phyloP scores from a whole-genome alignment of 2,797 vertebrate species.

The Platalea minor region DNA sequence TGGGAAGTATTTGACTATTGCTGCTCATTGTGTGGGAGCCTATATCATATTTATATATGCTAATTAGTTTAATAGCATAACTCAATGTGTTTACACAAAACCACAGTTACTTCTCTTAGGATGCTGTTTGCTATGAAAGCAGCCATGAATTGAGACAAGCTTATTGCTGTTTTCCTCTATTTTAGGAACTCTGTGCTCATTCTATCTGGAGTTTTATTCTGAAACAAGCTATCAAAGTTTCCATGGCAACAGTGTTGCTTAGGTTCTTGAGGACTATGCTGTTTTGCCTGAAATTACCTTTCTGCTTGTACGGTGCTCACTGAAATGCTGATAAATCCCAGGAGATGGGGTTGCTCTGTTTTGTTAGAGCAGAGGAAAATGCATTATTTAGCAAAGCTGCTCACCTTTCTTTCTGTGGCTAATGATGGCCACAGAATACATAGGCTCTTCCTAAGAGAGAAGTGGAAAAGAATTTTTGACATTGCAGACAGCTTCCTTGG shows the following conservation, averaged over 20 bases:
- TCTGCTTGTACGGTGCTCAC: not conserved
- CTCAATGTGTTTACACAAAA: not conserved
- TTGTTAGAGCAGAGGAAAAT: not conserved
- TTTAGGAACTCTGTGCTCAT: not conserved
- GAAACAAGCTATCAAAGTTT: not conserved
- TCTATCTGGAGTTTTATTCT: not conserved
- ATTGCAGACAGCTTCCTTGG: not conserved
- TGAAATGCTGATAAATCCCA: not conserved
- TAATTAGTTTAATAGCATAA: not conserved
- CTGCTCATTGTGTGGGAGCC: not conserved
- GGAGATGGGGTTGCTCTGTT: not conserved
- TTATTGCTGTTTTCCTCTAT: not conserved
- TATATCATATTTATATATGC: not conserved
- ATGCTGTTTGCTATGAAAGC: not conserved
- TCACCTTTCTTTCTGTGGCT: not conserved
- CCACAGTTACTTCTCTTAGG: not conserved
- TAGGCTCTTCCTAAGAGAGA: not conserved
- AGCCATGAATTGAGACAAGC: not conserved
- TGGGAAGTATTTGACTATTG: not conserved
- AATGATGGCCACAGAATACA: not conserved
- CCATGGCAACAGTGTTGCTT: slow-evolving; percentile 32
- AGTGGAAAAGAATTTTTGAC: not conserved
- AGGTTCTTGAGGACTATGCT: not conserved
- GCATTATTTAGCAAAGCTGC: not conserved
- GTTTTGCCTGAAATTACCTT: not conserved